A percentile compares a stretch with the other conserved stretches of the same genome.
Evolutionary conservation across 2,888 invertebrate genomes (phyloP).

Genomic region (Ceramica pisi): DNA sequence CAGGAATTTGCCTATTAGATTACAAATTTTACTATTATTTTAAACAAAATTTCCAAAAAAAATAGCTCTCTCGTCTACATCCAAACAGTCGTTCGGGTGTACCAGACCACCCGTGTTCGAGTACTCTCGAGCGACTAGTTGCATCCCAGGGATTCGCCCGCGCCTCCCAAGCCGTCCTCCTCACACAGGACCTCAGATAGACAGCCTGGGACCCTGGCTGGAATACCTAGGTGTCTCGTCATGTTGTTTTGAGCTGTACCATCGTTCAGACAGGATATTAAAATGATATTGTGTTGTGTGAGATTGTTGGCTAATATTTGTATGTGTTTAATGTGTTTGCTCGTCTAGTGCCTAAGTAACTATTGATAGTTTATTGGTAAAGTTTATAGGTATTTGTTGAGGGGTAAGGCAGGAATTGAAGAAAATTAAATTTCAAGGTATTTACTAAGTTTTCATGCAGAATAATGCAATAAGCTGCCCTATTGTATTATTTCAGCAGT

Average conservation of each 20-base stretch:
- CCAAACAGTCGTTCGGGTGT: slow-evolving; percentile 71
- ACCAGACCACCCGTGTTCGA: slow-evolving; percentile 83
- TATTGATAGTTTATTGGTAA: neutral
- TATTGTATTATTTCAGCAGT: too few species aligned
- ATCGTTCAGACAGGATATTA: slow-evolving; percentile 30
- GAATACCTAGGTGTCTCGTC: slow-evolving; percentile 4
- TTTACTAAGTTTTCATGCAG: neutral
- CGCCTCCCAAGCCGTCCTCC: slow-evolving; percentile 38
- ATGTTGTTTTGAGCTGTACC: neutral
- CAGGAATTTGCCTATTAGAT: too few species aligned
- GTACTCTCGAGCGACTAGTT: slow-evolving; percentile 77
- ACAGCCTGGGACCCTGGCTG: slow-evolving; percentile 19
- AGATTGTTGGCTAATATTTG: slow-evolving; percentile 6
- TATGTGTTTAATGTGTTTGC: neutral
- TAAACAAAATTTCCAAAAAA: neutral
- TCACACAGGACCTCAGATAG: slow-evolving; percentile 41
- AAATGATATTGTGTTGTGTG: slow-evolving; percentile 8
- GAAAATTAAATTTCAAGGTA: neutral
- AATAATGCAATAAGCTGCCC: neutral
- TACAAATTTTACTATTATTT: too few species aligned
- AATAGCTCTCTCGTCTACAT: neutral
- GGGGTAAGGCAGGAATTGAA: neutral
- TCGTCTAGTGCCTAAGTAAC: neutral
- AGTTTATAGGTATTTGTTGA: neutral
- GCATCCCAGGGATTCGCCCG: slow-evolving; percentile 67